phyloP scores from a whole-genome alignment of 2,888 invertebrate genomes.

The Synanthedon tipuliformis region DNA sequence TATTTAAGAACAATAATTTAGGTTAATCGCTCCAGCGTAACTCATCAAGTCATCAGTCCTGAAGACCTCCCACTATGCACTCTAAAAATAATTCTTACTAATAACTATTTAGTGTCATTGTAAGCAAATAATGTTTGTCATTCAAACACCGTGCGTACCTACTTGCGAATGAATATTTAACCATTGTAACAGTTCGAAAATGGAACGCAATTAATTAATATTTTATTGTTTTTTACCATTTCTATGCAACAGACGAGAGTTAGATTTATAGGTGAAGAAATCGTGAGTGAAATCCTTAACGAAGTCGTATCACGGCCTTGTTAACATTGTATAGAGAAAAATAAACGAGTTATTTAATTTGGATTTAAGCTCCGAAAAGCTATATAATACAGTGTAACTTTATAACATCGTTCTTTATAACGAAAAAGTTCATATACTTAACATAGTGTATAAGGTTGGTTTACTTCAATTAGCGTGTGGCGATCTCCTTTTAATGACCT shows the following conservation, averaged over 20 bases:
- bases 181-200: background rate
- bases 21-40: conserved; percentile 8
- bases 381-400: too few relatives aligned
- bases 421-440: too few relatives aligned
- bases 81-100: conserved; percentile 11
- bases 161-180: conserved; percentile 9
- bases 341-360: too few relatives aligned
- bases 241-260: background rate
- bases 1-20: conserved; percentile 3
- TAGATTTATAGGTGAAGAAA: background rate
- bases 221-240: background rate
- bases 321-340: too few relatives aligned
- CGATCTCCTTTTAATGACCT: too few relatives aligned
- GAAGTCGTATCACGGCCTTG: too few relatives aligned
- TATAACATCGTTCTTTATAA: too few relatives aligned
- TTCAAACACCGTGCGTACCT: background rate
- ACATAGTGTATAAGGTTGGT: too few relatives aligned
- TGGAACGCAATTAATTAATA: background rate
- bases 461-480: too few relatives aligned
- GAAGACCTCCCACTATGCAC: background rate
- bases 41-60: conserved; percentile 7
- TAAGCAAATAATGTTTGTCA: conserved; percentile 15
- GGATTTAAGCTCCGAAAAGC: too few relatives aligned
- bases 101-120: conserved; percentile 11
- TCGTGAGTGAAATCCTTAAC: too few relatives aligned